Evolutionary conservation across 1,140 invertebrate genomes (phyloP).

Genomic region (Ruditapes philippinarum): DNA sequence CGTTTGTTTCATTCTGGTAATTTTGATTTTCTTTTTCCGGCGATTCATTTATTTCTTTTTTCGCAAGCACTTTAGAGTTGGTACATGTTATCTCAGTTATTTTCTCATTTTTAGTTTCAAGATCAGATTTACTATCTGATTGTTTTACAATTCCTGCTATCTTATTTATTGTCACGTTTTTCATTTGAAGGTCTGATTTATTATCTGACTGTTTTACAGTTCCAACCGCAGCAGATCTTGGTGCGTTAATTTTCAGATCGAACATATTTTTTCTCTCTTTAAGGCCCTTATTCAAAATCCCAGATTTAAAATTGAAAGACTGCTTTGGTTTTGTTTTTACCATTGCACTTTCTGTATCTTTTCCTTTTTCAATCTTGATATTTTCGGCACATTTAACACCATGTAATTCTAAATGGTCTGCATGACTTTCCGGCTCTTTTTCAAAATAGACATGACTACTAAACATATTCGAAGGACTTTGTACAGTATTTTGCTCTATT

Average conservation of each 20-base stretch:
- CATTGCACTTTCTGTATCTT: not conserved
- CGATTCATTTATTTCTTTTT: not conserved
- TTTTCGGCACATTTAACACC: too few species aligned
- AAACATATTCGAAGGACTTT: too few species aligned
- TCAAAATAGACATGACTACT: too few species aligned
- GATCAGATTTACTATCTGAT: not conserved
- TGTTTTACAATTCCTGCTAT: not conserved
- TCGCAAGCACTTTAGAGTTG: too few species aligned
- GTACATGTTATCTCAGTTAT: too few species aligned
- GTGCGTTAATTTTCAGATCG: not conserved
- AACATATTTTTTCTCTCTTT: not conserved
- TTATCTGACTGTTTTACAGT: not conserved
- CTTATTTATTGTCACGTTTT: too few species aligned
- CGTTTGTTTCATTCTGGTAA: not conserved
- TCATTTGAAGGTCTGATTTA: too few species aligned
- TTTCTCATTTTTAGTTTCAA: too few species aligned
- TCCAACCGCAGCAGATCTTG: not conserved
- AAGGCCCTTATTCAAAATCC: conserved; percentile 3
- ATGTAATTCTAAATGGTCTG: too few species aligned
- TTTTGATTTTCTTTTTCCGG: not conserved
- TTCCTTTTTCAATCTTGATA: not conserved
- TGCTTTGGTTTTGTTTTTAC: not conserved
- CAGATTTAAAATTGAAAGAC: not conserved
- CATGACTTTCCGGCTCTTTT: too few species aligned
- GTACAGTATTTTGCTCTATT: not conserved